Percentiles rank a stretch among this genome's conserved stretches.
These are phyloP conservation scores for Frankliniella fusca DNA, from an alignment of 2,888 invertebrate genomes.

Conservation along the genomic window DNA sequence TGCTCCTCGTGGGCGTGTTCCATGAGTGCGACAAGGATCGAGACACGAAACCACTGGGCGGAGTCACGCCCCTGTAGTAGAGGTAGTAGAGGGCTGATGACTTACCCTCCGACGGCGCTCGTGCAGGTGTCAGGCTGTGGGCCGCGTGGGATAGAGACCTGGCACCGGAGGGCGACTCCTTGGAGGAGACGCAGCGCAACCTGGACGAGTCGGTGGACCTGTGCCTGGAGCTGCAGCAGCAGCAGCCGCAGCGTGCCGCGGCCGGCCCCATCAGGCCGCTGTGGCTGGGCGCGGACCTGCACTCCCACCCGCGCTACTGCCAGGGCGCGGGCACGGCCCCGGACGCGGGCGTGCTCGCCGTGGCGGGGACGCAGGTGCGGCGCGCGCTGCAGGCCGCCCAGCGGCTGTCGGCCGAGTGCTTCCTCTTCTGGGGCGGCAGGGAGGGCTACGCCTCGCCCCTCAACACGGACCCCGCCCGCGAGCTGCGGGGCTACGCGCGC, in stretches of 20 bases:
- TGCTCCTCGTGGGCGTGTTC: background rate
- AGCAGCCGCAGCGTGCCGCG: constrained; percentile 37
- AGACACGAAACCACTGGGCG: too few relatives aligned
- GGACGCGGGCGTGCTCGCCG: constrained; percentile 56
- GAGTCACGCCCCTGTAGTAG: too few relatives aligned
- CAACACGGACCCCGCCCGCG: constrained; percentile 57
- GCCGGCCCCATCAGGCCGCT: constrained; percentile 55
- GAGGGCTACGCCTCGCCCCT: constrained; percentile 59
- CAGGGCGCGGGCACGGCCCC: constrained; percentile 60
- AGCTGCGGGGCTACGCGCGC: constrained; percentile 59
- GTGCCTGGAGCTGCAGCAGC: constrained; percentile 54
- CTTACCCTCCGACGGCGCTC: background rate
- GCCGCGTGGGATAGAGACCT: constrained; percentile 61
- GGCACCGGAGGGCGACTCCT: constrained; percentile 53
- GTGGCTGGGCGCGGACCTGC: constrained; percentile 62
- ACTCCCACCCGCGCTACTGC: constrained; percentile 56
- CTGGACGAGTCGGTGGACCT: constrained; percentile 59
- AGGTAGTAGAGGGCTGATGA: too few relatives aligned
- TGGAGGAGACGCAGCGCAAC: constrained; percentile 54
- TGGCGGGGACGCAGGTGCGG: constrained; percentile 60
- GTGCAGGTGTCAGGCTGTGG: constrained; percentile 55
- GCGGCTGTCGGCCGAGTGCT: constrained; percentile 58
- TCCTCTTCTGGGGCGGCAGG: constrained; percentile 58
- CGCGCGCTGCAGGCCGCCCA: constrained; percentile 59
- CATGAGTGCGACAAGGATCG: too few relatives aligned